Base-by-base conservation (phyloP, 2,888 invertebrate genomes). In the Zhengitettix transpicula region DNA sequence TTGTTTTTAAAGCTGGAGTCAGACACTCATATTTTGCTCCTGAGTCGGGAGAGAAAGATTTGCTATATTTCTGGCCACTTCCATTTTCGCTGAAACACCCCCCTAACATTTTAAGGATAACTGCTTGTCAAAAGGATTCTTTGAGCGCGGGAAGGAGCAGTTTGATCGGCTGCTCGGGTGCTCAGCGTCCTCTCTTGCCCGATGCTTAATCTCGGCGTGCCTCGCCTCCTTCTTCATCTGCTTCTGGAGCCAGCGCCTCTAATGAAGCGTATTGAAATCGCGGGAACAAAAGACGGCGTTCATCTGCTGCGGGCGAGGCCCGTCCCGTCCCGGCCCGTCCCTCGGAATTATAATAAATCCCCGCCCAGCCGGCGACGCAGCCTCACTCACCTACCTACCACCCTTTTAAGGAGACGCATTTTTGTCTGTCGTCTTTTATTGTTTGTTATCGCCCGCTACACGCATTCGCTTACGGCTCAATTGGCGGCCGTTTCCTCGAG, bases 221-320 rank as follows among this genome's bases (percentile, higher is more conserved):
- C 52, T 12, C 41, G 42, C 44, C 28, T 42, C 28, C 55, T n/a
- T 40, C 42, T 17, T 52, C 52, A 15, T 51, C 58, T 58, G 16
- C 58, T 16, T n/a, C 58, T 42, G 41, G 10, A 55, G 12, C 51
- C 11, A 56, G 42, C 16, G 55, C 54, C 54, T 40, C 55, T 59
- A 59, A 59, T 59, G 59, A 59, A 59, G 59, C 55, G 47, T 54
- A 55, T 59, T 59, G 59, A 55, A 59, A 59, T 59, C 47, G 56
- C 55, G 51, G 56, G 44, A 56, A 59, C 55, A 59, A 54, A 52
- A 40, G 55, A 40, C 41, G 55, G 55, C 55, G 41, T 55, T 40
- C 55, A 40, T 28, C 28, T 28, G 55, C 40, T 55, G n/a, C 55
- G 55, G 55, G 55, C 55, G 55, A 28, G 55, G 14, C 40, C 15